These are phyloP conservation scores for Caenorhabditis afra DNA, from an alignment of 2,888 invertebrate species.

Conservation along the genomic window DNA sequence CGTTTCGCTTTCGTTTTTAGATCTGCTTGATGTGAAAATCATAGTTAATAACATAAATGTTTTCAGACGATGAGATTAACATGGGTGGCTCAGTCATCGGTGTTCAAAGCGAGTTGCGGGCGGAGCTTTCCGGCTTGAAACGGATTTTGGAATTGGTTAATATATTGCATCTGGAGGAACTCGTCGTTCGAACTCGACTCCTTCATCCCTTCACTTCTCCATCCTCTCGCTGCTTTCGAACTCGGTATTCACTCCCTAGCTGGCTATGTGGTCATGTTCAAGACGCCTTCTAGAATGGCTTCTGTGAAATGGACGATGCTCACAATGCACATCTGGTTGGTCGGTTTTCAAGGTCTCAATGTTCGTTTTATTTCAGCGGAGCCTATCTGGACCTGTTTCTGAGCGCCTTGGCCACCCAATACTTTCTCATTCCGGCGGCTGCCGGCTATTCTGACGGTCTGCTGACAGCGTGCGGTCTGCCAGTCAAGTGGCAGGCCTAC, in stretches of 20 bases:
- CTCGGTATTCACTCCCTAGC: conserved; percentile 20
- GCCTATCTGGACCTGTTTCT: conserved; percentile 43
- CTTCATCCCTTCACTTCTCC: conserved; percentile 40
- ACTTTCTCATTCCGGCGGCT: conserved; percentile 21
- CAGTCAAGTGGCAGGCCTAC: conserved; percentile 31
- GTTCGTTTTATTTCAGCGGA: no score
- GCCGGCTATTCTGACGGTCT: conserved; percentile 28
- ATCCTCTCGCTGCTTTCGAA: conserved; percentile 16
- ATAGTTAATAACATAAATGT: no score
- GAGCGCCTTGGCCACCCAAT: conserved; percentile 40
- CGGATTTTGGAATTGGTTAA: not conserved
- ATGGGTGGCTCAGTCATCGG: not conserved
- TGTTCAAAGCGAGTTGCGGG: not conserved
- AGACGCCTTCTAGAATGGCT: conserved; percentile 31
- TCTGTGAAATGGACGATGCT: conserved; percentile 45
- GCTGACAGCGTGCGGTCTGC: conserved; percentile 4
- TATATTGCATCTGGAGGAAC: conserved; percentile 23
- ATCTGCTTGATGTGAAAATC: conserved; percentile 19
- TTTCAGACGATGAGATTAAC: conserved; percentile 1
- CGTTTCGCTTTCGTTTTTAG: no score
- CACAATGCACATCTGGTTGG: conserved; percentile 32
- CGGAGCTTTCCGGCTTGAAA: not conserved
- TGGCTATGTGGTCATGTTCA: conserved; percentile 18
- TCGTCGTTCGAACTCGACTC: conserved; percentile 25
- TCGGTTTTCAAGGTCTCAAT: no score